Conservation (phyloP, 2,888 invertebrate genomes). For the Campaea margaritaria region DNA sequence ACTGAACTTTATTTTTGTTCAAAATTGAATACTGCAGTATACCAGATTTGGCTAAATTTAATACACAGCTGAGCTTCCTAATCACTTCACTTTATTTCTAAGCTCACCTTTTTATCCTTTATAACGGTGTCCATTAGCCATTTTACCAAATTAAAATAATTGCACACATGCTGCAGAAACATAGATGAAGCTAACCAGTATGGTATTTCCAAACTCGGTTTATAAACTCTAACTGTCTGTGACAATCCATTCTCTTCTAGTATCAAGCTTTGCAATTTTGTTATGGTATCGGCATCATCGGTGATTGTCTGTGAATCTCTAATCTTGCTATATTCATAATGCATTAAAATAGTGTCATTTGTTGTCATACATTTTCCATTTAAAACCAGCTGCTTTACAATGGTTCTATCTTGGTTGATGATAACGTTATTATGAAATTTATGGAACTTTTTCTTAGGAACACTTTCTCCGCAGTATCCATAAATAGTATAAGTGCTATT, state of each 20-base stretch:
- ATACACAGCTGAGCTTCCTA: too few species aligned
- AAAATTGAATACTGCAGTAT: too few species aligned
- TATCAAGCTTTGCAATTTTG: slow-evolving; percentile 60
- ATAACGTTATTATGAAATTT: slow-evolving; percentile 49
- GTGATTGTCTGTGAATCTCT: slow-evolving; percentile 66
- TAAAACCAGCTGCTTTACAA: slow-evolving; percentile 55
- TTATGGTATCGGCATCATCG: slow-evolving; percentile 57
- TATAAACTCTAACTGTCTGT: slow-evolving; percentile 28
- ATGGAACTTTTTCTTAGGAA: slow-evolving; percentile 31
- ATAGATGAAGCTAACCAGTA: slow-evolving; percentile 68
- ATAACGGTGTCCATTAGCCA: slow-evolving; percentile 63
- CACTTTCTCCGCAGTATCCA: slow-evolving; percentile 53
- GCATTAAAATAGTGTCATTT: slow-evolving; percentile 61
- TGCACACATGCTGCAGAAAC: slow-evolving; percentile 70
- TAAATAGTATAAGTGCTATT: slow-evolving; percentile 49
- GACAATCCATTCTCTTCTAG: slow-evolving; percentile 48
- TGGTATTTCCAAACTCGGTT: slow-evolving; percentile 47
- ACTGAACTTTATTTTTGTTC: too few species aligned
- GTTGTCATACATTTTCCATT: slow-evolving; percentile 48
- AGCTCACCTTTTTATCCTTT: slow-evolving; percentile 64
- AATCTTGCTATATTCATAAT: slow-evolving; percentile 68
- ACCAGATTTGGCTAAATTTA: too few species aligned
- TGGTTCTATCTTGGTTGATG: slow-evolving; percentile 44
- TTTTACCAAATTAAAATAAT: slow-evolving; percentile 63
- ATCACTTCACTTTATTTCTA: too few species aligned